Evolutionary conservation across 1,140 invertebrate species (phyloP).

Genomic region (Globodera ellingtonae): DNA sequence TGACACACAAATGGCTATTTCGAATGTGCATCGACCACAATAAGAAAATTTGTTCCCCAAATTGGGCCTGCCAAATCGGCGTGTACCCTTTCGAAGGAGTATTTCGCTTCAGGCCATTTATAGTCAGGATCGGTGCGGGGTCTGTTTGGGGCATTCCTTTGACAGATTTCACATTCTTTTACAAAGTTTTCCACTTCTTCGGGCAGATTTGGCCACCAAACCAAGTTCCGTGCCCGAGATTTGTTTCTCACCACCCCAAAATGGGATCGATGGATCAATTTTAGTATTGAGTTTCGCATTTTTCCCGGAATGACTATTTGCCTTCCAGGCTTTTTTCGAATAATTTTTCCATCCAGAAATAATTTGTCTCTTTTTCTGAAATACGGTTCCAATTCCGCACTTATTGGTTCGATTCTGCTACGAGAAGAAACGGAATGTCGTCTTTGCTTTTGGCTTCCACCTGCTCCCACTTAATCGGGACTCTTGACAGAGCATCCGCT

Average conservation of each 20-base stretch:
- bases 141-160: slow-evolving; percentile 1
- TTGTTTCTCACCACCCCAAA: slow-evolving; percentile 8
- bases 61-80: too few relatives aligned
- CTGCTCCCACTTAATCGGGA: neutral
- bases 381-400: neutral
- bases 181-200: neutral
- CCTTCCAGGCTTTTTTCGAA: neutral
- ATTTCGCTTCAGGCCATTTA: neutral
- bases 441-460: too few relatives aligned
- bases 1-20: too few relatives aligned
- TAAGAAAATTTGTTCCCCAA: too few relatives aligned
- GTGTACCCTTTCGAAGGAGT: neutral
- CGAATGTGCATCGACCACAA: too few relatives aligned
- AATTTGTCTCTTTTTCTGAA: slow-evolving; percentile 2
- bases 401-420: neutral
- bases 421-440: too few relatives aligned
- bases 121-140: neutral
- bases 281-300: neutral
- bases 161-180: slow-evolving; percentile 9
- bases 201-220: slow-evolving; percentile 8
- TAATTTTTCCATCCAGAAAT: neutral
- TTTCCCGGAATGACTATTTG: slow-evolving; percentile 3
- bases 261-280: slow-evolving; percentile 4
- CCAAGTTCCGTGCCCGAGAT: neutral
- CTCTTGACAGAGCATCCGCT: neutral